Evolutionary conservation across 2,888 invertebrate species (phyloP).

Genomic region (Andrena marginata): DNA sequence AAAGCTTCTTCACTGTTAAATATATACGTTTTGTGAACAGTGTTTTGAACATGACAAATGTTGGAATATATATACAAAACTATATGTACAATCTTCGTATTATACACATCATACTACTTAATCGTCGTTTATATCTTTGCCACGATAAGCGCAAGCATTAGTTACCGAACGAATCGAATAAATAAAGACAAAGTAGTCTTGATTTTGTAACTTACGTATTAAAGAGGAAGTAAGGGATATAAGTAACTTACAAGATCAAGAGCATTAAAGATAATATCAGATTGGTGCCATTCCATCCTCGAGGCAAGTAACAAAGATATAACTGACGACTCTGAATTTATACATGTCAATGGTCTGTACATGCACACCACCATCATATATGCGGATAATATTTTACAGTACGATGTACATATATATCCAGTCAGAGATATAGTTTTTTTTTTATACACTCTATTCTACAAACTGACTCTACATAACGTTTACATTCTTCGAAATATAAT

Average conservation of each 20-base stretch:
- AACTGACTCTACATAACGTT: conserved; percentile 62
- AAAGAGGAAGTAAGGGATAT: background rate
- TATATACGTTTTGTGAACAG: conserved; percentile 64
- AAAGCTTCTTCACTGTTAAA: conserved; percentile 68
- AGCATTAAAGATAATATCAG: conserved; percentile 34
- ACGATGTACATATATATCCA: conserved; percentile 67
- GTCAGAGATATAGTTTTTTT: conserved; percentile 48
- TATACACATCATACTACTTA: conserved; percentile 72
- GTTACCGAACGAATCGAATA: conserved; percentile 22
- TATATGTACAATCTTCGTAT: conserved; percentile 77
- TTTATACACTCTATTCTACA: conserved; percentile 71
- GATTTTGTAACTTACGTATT: conserved; percentile 28
- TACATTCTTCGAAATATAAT: conserved; percentile 51
- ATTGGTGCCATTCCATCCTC: conserved; percentile 17
- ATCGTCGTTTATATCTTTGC: conserved; percentile 66
- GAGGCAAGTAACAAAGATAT: conserved; percentile 59
- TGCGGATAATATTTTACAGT: conserved; percentile 70
- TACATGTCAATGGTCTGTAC: conserved; percentile 64
- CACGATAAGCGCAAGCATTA: conserved; percentile 22
- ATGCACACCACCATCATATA: conserved; percentile 61
- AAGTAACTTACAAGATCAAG: conserved; percentile 25
- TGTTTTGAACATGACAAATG: conserved; percentile 75
- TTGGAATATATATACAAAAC: conserved; percentile 75
- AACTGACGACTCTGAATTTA: conserved; percentile 52
- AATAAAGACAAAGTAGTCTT: conserved; percentile 25